Percentiles rank a stretch among this genome's conserved stretches.
These are phyloP conservation scores for Craseonycteris thonglongyai DNA, from an alignment of 2,113 vertebrate species.

Conservation along the genomic window DNA sequence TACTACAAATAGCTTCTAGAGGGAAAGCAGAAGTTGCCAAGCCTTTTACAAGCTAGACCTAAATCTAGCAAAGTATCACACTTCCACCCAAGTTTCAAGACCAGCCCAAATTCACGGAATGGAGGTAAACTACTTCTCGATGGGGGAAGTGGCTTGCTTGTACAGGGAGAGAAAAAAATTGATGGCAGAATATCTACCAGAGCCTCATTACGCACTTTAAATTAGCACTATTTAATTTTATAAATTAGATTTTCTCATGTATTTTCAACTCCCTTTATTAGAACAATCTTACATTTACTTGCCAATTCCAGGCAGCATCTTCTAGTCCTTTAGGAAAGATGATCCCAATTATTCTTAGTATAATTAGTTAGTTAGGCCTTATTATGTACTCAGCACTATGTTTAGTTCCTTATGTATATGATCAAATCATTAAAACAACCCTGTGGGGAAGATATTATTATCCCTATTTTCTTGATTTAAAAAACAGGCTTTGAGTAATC, in stretches of 20 bases:
- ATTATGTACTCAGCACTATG: background rate
- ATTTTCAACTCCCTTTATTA: background rate
- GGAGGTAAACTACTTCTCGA: background rate
- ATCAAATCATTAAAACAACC: background rate
- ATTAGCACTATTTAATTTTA: background rate
- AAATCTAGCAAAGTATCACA: background rate
- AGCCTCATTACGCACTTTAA: background rate
- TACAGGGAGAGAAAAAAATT: background rate
- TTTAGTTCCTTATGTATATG: background rate
- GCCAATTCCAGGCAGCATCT: background rate
- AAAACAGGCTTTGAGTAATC: background rate
- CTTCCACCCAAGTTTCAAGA: background rate
- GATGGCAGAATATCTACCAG: background rate
- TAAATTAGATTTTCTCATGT: conserved; percentile 5
- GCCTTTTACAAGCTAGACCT: background rate
- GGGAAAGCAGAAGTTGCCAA: background rate
- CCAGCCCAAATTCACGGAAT: background rate
- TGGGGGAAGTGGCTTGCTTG: background rate
- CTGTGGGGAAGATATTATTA: background rate
- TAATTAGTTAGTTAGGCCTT: background rate
- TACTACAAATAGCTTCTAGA: background rate
- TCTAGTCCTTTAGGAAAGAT: background rate
- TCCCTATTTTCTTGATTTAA: background rate
- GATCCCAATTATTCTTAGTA: background rate
- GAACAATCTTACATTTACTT: background rate